Conservation (phyloP, 1,140 invertebrate genomes). For the Solenopsis invicta region DNA sequence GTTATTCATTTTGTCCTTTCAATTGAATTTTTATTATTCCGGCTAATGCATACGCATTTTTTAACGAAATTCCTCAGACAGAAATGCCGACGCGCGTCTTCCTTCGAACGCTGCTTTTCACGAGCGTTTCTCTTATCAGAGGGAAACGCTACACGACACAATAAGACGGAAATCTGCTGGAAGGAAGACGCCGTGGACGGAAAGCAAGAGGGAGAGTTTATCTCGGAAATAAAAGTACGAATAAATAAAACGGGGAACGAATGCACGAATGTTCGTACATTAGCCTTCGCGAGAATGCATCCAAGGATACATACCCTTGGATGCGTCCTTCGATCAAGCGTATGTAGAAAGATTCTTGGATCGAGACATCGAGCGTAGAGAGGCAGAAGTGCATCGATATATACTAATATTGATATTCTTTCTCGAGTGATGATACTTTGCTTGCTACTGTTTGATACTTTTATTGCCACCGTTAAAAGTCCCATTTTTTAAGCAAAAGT, state of each 20-base stretch:
- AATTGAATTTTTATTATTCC: constrained; percentile 18
- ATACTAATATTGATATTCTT: constrained; percentile 31
- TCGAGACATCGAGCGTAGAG: neutral
- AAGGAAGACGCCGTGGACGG: constrained; percentile 74
- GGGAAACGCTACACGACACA: constrained; percentile 71
- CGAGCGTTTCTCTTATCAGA: constrained; percentile 70
- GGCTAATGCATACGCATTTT: constrained; percentile 29
- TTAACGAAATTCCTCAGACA: constrained; percentile 47
- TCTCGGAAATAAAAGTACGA: constrained; percentile 73
- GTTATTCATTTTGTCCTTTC: neutral
- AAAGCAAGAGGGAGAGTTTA: constrained; percentile 66
- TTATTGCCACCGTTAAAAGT: constrained; percentile 13
- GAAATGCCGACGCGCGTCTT: constrained; percentile 35
- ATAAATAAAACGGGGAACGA: constrained; percentile 60
- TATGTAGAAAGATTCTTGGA: constrained; percentile 46
- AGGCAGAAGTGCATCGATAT: neutral
- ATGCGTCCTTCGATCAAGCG: constrained; percentile 52
- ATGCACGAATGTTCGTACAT: constrained; percentile 59
- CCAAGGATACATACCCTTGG: constrained; percentile 38
- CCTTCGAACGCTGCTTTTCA: constrained; percentile 59
- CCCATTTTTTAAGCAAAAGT: neutral
- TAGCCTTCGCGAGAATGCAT: constrained; percentile 63
- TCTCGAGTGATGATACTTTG: neutral
- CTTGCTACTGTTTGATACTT: neutral
- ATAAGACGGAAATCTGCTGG: constrained; percentile 78